Conservation (phyloP, 2,113 vertebrate species). For the Hemibagrus wyckioides region DNA sequence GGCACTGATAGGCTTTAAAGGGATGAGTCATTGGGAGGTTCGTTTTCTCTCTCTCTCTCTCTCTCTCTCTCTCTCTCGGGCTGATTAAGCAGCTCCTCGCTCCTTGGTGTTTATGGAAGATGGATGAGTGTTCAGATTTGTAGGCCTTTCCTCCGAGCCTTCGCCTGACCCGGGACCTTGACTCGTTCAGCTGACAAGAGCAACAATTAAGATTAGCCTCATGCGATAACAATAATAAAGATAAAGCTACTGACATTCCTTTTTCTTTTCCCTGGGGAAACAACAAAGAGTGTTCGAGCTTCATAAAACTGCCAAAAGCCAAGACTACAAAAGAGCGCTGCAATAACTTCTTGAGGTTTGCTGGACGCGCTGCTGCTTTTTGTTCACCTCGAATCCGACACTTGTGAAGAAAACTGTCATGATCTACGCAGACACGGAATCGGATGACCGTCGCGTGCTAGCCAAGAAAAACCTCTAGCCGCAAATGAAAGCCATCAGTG, state of each 20-base stretch:
- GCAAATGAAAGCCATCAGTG: constrained; percentile 4
- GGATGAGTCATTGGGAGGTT: background rate
- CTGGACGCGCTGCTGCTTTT: constrained; percentile 28
- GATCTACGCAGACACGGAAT: background rate
- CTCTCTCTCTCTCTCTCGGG: background rate
- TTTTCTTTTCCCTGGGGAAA: constrained; percentile 60
- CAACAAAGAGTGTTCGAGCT: constrained; percentile 56
- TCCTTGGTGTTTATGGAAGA: constrained; percentile 22
- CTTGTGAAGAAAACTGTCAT: background rate
- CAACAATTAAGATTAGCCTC: constrained; percentile 49
- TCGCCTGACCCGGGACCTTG: constrained; percentile 37
- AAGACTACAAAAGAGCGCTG: constrained; percentile 53
- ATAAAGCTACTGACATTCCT: constrained; percentile 36
- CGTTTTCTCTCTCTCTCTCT: background rate
- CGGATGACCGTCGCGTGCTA: background rate
- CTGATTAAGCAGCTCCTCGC: constrained; percentile 7
- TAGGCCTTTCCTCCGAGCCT: constrained; percentile 32
- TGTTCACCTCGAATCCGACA: constrained; percentile 8
- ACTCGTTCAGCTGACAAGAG: constrained; percentile 45
- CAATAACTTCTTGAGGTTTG: constrained; percentile 50
- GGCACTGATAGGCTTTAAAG: constrained; percentile 6
- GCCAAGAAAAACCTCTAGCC: constrained; percentile 30
- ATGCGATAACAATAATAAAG: constrained; percentile 51
- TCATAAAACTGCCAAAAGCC: constrained; percentile 62
- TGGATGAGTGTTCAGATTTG: constrained; percentile 22